Base-by-base conservation (phyloP, 1,140 invertebrate species). In the Aphelinus certus region DNA sequence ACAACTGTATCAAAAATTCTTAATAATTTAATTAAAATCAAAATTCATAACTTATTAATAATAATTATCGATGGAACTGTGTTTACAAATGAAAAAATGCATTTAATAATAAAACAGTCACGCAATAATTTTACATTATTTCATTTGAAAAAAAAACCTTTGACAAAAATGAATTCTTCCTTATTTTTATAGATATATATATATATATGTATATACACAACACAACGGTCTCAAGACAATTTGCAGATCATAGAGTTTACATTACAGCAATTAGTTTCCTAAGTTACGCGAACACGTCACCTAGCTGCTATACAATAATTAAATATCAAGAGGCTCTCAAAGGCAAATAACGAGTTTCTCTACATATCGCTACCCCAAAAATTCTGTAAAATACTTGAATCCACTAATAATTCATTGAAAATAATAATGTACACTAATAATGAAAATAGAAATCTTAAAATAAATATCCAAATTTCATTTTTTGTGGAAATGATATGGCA, bases 201-300 rank as follows among this genome's bases (percentile, higher is more conserved):
- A 77, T 78, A 75, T 80, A 74, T 71, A 73, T 79, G 75, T 81
- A 81, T 81, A 82, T 81, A 82, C 81, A 81, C 79, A 82, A 83
- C 79, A 82, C 79, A 81, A 81, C 74, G 72, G 67, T 80, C 73
- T 64, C 61, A 60, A 60, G 62, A 66, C n/a, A 75, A 61, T 66
- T 65, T 66, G 68, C 9, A 76, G 49, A 71, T 75, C 48, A 66
- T 65, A 66, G 45, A 60, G 5, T 51, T 62, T 55, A 55, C 42
- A 63, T 57, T 69, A 47, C 53, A 57, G n/a, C 51, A 7, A 26
- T 75, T 56, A 46, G 46, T 1, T 49, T 63, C 26, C 46, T 64
- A 74, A 73, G 46, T 64, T 10, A 69, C 10, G 43, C 69, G 10
- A 67, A 56, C 49, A 74, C 58, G 51, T 73, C 67, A 56, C 45